Percentiles rank a stretch among this genome's conserved stretches.
Evolutionary conservation across 2,113 vertebrate species (phyloP).

Genomic region (Gymnarchus niloticus): DNA sequence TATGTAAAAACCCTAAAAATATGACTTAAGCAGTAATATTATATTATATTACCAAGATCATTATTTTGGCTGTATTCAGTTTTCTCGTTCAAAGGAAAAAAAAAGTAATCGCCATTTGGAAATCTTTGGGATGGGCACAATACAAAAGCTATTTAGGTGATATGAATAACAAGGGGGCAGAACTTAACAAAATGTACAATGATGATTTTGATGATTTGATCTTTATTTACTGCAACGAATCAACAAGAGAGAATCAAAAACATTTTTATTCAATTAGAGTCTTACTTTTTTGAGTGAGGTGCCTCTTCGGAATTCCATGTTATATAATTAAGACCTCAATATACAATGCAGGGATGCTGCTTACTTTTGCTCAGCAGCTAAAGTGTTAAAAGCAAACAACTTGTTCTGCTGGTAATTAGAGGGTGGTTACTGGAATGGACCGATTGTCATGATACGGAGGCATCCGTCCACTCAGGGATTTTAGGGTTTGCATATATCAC

Average conservation of each 20-base stretch:
- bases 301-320: neutral
- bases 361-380: neutral
- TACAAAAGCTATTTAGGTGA: no score
- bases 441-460: neutral
- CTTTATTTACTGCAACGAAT: no score
- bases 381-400: constrained; percentile 2
- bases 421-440: neutral
- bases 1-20: neutral
- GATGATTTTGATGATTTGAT: no score
- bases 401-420: neutral
- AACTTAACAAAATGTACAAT: no score
- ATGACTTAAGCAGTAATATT: neutral
- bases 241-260: no score
- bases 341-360: neutral
- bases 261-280: no score
- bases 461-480: neutral
- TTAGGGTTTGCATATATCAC: neutral
- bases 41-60: neutral
- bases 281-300: no score
- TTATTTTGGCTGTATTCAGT: no score
- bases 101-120: no score
- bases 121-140: no score
- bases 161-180: no score
- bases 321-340: neutral
- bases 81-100: no score